Evolutionary conservation across 2,888 invertebrate species (phyloP).

Genomic region (Pachymerium ferrugineum): DNA sequence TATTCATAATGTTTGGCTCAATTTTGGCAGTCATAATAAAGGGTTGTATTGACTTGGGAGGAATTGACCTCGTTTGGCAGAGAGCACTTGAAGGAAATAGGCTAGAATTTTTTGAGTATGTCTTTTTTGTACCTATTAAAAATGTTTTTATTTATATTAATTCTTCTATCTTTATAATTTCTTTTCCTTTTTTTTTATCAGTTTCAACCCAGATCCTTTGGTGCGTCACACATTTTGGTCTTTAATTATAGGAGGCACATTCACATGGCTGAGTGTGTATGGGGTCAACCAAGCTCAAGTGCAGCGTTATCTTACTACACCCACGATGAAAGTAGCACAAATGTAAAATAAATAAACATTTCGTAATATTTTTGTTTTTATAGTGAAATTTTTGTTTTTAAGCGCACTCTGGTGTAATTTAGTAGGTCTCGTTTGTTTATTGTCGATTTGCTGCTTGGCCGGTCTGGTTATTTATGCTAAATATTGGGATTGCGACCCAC

Average conservation of each 20-base stretch:
- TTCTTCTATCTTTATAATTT: neutral
- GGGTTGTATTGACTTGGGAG: constrained; percentile 68
- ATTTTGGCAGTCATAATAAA: constrained; percentile 73
- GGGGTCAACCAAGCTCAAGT: constrained; percentile 90
- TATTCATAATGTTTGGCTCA: constrained; percentile 77
- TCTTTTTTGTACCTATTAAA: neutral
- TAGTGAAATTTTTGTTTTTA: neutral
- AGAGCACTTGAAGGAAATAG: constrained; percentile 40
- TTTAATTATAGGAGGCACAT: constrained; percentile 73
- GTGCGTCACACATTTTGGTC: constrained; percentile 83
- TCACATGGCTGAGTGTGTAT: constrained; percentile 88
- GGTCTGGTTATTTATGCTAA: constrained; percentile 45
- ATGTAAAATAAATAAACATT: too few relatives aligned
- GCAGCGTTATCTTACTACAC: constrained; percentile 83
- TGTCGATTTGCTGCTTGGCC: constrained; percentile 37
- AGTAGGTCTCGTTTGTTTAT: neutral
- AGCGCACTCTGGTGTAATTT: neutral
- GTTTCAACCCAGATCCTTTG: constrained; percentile 64
- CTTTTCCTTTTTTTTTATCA: neutral
- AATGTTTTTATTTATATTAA: neutral
- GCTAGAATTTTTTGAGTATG: constrained; percentile 32
- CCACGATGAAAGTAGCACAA: constrained; percentile 47
- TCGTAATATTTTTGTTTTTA: too few relatives aligned
- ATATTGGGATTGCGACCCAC: constrained; percentile 45
- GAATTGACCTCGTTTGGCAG: constrained; percentile 61